A percentile compares a stretch with the other conserved stretches of the same genome.
phyloP scores from a whole-genome alignment of 1,140 invertebrate species.

The Macrocentrus cingulum region DNA sequence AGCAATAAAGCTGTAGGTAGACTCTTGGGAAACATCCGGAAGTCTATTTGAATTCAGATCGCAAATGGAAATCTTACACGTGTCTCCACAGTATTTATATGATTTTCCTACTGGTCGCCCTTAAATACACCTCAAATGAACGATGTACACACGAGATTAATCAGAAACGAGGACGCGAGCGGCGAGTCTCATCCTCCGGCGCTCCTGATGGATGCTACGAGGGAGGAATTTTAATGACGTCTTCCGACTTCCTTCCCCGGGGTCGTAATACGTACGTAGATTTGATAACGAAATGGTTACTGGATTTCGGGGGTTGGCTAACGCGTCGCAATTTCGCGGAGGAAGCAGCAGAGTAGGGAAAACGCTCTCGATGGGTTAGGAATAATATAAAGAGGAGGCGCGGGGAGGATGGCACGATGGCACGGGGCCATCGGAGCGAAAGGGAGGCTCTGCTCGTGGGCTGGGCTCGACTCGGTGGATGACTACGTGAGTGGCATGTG shows the following conservation, averaged over 20 bases:
- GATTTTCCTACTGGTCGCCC: not conserved
- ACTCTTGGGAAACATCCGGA: constrained; percentile 2
- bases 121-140: constrained; percentile 16
- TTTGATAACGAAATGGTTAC: constrained; percentile 60
- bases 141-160: constrained; percentile 25
- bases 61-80: constrained; percentile 40
- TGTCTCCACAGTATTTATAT: constrained; percentile 9
- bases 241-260: constrained; percentile 27
- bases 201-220: constrained; percentile 39
- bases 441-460: constrained; percentile 21
- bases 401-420: not conserved
- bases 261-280: constrained; percentile 48
- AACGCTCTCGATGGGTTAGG: constrained; percentile 6
- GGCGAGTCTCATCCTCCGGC: constrained; percentile 10
- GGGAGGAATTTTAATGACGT: constrained; percentile 41
- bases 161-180: constrained; percentile 23
- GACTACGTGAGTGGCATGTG: constrained; percentile 58
- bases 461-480: constrained; percentile 33
- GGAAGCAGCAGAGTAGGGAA: constrained; percentile 6
- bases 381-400: constrained; percentile 12
- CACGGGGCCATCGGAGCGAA: too few relatives aligned
- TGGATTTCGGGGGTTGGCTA: constrained; percentile 49
- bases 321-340: constrained; percentile 53
- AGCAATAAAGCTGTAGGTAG: not conserved
- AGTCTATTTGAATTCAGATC: constrained; percentile 21